Conservation (phyloP, 2,113 vertebrate genomes). For the Cyprinodon tularosa region DNA sequence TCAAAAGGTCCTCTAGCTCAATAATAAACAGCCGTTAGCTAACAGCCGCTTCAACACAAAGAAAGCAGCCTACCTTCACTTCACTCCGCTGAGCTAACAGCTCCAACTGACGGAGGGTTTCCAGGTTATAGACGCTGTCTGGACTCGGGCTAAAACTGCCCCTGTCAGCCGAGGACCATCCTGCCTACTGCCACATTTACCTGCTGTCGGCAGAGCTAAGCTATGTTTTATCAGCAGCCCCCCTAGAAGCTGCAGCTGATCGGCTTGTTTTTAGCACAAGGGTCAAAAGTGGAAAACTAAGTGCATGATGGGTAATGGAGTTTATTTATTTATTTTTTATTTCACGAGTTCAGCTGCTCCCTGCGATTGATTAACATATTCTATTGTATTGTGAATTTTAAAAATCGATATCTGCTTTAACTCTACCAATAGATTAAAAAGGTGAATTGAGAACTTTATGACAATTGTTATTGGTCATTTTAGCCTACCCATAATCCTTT, state of each 20-base stretch:
- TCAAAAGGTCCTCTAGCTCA: neutral
- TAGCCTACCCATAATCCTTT: constrained; percentile 57
- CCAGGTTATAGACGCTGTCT: constrained; percentile 21
- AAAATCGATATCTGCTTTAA: neutral
- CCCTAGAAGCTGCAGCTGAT: constrained; percentile 88
- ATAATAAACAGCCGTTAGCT: neutral
- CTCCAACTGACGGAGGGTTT: constrained; percentile 25
- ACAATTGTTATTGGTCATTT: neutral
- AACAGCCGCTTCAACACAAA: constrained; percentile 21
- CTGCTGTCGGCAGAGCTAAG: constrained; percentile 12
- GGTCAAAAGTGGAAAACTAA: constrained; percentile 61
- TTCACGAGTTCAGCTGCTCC: neutral
- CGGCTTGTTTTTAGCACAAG: constrained; percentile 85
- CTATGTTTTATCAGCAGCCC: constrained; percentile 38
- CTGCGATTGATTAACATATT: neutral
- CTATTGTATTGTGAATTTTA: neutral
- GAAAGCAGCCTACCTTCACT: constrained; percentile 8
- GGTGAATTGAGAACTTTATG: neutral
- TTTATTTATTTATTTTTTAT: constrained; percentile 6
- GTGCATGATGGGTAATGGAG: constrained; percentile 80
- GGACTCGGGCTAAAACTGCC: constrained; percentile 25
- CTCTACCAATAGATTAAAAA: neutral
- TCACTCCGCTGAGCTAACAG: constrained; percentile 46
- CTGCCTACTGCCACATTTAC: constrained; percentile 17
- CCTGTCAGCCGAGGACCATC: constrained; percentile 3